Evolutionary conservation across 2,113 vertebrate species (phyloP).

Genomic region (Pedionomus torquatus): DNA sequence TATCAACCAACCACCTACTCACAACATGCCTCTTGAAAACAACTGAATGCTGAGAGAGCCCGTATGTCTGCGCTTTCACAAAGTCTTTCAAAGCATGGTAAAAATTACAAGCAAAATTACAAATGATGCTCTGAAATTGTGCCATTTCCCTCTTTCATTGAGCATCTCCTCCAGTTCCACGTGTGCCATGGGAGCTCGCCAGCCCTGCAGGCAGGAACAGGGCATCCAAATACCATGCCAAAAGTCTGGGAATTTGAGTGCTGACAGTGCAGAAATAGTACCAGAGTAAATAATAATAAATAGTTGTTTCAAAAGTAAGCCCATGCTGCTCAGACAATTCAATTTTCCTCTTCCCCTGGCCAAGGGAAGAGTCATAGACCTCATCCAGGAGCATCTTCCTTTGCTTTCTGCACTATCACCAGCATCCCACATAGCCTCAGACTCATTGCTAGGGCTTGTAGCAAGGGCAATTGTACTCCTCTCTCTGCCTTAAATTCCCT

Average conservation of each 20-base stretch:
- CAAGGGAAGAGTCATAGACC: not conserved
- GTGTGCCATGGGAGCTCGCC: accelerated
- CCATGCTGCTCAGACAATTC: not conserved
- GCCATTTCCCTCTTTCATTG: not conserved
- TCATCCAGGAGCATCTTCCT: not conserved
- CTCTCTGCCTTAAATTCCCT: not conserved
- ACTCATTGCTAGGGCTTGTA: not conserved
- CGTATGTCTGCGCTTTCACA: not conserved
- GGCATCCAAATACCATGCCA: accelerated
- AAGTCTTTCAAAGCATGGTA: slow-evolving; percentile 6
- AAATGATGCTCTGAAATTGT: not conserved
- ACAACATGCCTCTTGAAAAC: slow-evolving; percentile 51
- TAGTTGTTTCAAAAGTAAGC: not conserved
- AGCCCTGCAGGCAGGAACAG: not conserved
- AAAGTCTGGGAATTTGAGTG: not conserved
- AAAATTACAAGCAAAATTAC: not conserved
- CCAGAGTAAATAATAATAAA: not conserved
- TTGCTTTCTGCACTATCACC: not conserved
- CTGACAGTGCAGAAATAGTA: not conserved
- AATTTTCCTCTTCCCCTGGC: not conserved
- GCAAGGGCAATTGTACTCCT: not conserved
- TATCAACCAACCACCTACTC: slow-evolving; percentile 52
- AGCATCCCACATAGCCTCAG: not conserved
- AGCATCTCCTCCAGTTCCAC: not conserved
- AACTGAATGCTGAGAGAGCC: not conserved